phyloP scores from a whole-genome alignment of 1,140 invertebrate species.

The Calycopis cecrops region DNA sequence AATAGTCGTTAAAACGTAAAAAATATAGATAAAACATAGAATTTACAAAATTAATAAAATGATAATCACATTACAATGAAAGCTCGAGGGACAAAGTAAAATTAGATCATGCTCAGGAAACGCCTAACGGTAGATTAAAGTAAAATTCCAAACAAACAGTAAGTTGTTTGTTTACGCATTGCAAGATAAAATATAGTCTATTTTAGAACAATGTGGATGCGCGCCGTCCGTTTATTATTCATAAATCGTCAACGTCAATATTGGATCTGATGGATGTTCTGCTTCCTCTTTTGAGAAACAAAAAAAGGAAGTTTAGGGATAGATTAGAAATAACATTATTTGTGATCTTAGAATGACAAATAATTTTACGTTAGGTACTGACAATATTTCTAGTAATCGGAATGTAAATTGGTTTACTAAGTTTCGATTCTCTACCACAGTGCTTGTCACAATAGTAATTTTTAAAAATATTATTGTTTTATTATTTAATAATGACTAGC shows the following conservation, averaged over 20 bases:
- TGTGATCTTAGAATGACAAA: too few species aligned
- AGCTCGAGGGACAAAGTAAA: constrained; percentile 1
- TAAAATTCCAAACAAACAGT: constrained; percentile 11
- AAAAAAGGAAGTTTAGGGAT: neutral
- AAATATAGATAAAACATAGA: too few species aligned
- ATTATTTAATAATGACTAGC: too few species aligned
- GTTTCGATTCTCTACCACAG: too few species aligned
- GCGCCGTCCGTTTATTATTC: constrained; percentile 50
- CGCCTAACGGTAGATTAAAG: constrained; percentile 6
- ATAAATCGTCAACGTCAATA: constrained; percentile 61
- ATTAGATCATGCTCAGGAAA: constrained; percentile 9
- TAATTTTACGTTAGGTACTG: too few species aligned
- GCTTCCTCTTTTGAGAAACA: constrained; percentile 4
- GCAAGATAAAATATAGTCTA: constrained; percentile 22
- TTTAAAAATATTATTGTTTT: too few species aligned
- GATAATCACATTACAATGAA: too few species aligned
- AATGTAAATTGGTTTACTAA: too few species aligned
- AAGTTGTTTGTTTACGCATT: constrained; percentile 14
- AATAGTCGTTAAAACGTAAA: too few species aligned
- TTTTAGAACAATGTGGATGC: constrained; percentile 50
- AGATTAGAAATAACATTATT: neutral
- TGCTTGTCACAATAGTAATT: too few species aligned
- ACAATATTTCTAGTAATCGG: neutral
- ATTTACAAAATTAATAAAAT: too few species aligned
- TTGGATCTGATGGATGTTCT: constrained; percentile 19